phyloP scores from a whole-genome alignment of 2,797 vertebrate genomes.

The Remorina albescens region DNA sequence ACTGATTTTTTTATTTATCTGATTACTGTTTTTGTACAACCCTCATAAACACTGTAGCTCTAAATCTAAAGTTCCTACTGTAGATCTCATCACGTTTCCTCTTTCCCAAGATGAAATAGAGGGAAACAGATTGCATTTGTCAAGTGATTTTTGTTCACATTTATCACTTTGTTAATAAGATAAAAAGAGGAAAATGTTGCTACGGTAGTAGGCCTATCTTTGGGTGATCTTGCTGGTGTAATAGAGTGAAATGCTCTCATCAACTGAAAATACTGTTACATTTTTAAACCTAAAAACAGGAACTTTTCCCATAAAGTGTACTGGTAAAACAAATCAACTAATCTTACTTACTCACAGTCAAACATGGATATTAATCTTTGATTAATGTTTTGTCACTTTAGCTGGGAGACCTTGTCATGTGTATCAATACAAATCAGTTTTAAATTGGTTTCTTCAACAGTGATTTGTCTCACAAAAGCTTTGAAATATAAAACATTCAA shows the following conservation, averaged over 20 bases:
- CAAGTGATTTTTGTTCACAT: constrained; percentile 5
- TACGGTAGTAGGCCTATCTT: background rate
- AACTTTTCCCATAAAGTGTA: background rate
- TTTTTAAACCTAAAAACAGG: background rate
- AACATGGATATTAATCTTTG: background rate
- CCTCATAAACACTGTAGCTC: constrained; percentile 8
- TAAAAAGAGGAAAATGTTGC: constrained; percentile 1
- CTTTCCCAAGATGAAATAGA: background rate
- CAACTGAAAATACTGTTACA: background rate
- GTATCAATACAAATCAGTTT: background rate
- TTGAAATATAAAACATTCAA: background rate
- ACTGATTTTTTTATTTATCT: background rate
- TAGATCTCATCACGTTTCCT: constrained; percentile 1
- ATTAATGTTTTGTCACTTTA: background rate
- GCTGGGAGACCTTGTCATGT: background rate
- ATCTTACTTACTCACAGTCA: background rate
- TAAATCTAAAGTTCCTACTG: background rate
- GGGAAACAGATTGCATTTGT: background rate
- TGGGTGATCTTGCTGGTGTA: constrained; percentile 15
- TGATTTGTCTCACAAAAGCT: constrained; percentile 1
- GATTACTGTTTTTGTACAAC: constrained; percentile 1
- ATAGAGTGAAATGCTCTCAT: constrained; percentile 23
- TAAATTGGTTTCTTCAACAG: background rate
- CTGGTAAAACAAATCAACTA: background rate
- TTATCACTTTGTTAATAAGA: background rate